Evolutionary conservation across 2,113 vertebrate species (phyloP).

Genomic region (Gymnobelideus leadbeateri): DNA sequence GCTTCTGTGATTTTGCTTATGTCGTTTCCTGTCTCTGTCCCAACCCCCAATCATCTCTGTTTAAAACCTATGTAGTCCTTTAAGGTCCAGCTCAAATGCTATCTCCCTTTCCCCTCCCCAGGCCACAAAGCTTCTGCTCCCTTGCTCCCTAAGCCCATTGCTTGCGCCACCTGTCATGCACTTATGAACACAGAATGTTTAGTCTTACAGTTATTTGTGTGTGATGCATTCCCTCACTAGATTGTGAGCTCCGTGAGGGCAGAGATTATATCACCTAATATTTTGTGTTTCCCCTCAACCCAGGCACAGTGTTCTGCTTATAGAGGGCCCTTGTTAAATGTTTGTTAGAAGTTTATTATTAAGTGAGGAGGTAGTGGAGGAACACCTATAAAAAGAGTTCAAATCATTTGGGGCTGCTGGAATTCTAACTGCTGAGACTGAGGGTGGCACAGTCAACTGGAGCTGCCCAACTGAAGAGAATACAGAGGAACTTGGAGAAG

Average conservation of each 20-base stretch:
- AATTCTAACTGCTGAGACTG: background rate
- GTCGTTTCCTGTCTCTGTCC: background rate
- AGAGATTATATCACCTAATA: background rate
- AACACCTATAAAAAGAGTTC: background rate
- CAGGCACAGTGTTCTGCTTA: background rate
- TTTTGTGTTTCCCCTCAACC: background rate
- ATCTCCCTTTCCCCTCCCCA: background rate
- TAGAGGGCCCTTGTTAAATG: background rate
- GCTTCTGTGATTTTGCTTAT: background rate
- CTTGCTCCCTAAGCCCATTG: background rate
- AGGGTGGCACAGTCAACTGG: background rate
- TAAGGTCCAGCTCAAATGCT: background rate
- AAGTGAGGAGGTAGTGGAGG: background rate
- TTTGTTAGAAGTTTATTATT: background rate
- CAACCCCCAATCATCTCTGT: background rate
- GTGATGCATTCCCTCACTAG: background rate
- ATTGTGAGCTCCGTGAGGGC: background rate
- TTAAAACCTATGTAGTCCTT: background rate
- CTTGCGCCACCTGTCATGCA: background rate
- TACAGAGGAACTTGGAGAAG: background rate
- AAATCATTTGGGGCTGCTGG: background rate
- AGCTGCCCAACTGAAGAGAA: background rate
- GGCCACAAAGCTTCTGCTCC: background rate
- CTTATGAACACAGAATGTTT: background rate
- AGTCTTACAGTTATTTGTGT: background rate